These are phyloP conservation scores for Chelonia mydas DNA, from an alignment of 2,797 vertebrate species.

Conservation along the genomic window DNA sequence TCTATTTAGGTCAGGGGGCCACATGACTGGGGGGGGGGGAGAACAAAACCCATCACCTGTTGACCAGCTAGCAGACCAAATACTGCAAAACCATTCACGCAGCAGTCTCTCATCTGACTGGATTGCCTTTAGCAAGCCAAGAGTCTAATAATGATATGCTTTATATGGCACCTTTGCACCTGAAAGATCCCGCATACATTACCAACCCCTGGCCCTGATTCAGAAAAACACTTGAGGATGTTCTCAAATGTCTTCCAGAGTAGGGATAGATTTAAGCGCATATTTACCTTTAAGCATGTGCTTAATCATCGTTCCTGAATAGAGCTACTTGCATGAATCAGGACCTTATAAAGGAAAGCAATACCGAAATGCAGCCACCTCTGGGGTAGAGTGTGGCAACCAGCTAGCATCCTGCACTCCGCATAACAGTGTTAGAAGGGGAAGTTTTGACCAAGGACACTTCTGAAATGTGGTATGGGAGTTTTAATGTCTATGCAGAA, in stretches of 20 bases:
- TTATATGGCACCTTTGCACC: not conserved
- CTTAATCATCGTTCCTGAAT: not conserved
- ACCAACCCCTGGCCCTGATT: not conserved
- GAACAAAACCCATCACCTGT: not conserved
- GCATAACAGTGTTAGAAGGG: not conserved
- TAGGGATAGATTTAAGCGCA: not conserved
- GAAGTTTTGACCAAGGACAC: not conserved
- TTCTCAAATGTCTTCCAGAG: not conserved
- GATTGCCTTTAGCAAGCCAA: not conserved
- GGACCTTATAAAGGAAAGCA: not conserved
- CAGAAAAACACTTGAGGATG: not conserved
- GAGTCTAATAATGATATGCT: not conserved
- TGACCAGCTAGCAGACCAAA: not conserved
- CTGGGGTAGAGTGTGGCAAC: not conserved
- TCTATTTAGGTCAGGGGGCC: not conserved
- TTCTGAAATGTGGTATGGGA: not conserved
- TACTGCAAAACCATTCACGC: not conserved
- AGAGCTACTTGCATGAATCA: not conserved
- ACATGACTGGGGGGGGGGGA: not conserved
- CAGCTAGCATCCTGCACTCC: not conserved
- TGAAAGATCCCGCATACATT: not conserved
- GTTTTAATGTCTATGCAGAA: not conserved
- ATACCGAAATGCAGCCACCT: not conserved
- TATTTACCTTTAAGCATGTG: not conserved
- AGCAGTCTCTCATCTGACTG: not conserved